Evolutionary conservation across 2,888 invertebrate genomes (phyloP).

Genomic region (Sinopyrophorus schimmeli): DNA sequence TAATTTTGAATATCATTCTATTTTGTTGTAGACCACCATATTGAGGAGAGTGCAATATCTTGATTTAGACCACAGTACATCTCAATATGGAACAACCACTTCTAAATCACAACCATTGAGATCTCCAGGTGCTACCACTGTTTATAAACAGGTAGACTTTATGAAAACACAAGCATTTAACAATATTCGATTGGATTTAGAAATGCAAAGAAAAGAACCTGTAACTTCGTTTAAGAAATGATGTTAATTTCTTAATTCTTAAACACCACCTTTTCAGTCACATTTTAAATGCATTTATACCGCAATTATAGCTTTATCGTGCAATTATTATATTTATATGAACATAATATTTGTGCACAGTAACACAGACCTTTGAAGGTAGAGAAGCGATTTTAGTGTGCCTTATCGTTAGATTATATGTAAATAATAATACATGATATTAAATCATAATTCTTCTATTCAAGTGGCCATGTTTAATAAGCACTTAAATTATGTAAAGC

Average conservation of each 20-base stretch:
- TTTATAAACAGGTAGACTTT: slow-evolving; percentile 93
- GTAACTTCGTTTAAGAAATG: slow-evolving; percentile 46
- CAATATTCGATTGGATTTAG: slow-evolving; percentile 79
- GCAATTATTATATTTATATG: slow-evolving; percentile 17
- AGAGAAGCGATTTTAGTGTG: slow-evolving; percentile 18
- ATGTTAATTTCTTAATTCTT: slow-evolving; percentile 14
- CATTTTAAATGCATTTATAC: no score
- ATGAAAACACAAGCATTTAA: slow-evolving; percentile 92
- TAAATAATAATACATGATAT: slow-evolving; percentile 20
- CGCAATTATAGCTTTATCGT: slow-evolving; percentile 15
- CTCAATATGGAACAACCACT: slow-evolving; percentile 13
- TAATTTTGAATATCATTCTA: no score
- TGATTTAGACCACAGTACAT: slow-evolving; percentile 68
- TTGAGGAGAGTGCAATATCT: slow-evolving; percentile 72
- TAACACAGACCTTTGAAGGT: no score
- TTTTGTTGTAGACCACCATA: no score
- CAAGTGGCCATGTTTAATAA: slow-evolving; percentile 16
- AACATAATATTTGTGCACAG: no score
- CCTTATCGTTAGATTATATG: slow-evolving; percentile 20
- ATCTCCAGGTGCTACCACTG: slow-evolving; percentile 56
- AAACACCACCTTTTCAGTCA: no score
- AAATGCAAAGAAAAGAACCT: slow-evolving; percentile 62
- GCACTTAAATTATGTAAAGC: no score
- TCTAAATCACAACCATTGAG: slow-evolving; percentile 34
- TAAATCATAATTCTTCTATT: slow-evolving; percentile 11